A percentile compares a stretch with the other conserved stretches of the same genome.
Conservation (phyloP, 1,140 invertebrate species). For the Cyclina sinensis region DNA sequence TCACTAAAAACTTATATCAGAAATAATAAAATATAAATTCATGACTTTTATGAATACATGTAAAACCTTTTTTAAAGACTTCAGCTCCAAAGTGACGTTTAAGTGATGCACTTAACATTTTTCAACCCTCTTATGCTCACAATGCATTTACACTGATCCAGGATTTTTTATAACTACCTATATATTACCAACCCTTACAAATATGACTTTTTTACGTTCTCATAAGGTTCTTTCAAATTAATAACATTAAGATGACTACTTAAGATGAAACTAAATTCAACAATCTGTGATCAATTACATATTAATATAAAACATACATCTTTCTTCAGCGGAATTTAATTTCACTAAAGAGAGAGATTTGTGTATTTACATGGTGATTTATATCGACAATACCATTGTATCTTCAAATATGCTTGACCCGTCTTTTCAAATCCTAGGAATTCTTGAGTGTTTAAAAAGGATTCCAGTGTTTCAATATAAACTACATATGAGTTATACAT, state of each 20-base stretch:
- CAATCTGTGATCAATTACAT: background rate
- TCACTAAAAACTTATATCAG: no score
- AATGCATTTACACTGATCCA: background rate
- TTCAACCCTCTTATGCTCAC: background rate
- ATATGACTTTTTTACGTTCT: background rate
- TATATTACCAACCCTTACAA: background rate
- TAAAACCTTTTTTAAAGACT: no score
- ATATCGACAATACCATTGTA: background rate
- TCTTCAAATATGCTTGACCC: constrained; percentile 21
- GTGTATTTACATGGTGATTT: constrained; percentile 11
- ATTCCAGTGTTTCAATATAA: constrained; percentile 21
- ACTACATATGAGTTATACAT: constrained; percentile 18
- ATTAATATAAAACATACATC: background rate
- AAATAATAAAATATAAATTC: no score
- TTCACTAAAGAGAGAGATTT: constrained; percentile 24
- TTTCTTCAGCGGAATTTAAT: constrained; percentile 18
- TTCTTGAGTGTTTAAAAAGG: constrained; percentile 12
- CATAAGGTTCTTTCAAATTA: background rate
- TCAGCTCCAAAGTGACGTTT: background rate
- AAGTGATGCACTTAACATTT: background rate
- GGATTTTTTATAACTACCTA: background rate
- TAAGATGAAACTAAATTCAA: background rate
- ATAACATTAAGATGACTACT: background rate
- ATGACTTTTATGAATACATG: no score
- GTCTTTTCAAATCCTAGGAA: background rate